Evolutionary conservation across 2,888 invertebrate genomes (phyloP), one percentile per base, ranked within the genome.

Genomic region (Ernsta delagoae): DNA sequence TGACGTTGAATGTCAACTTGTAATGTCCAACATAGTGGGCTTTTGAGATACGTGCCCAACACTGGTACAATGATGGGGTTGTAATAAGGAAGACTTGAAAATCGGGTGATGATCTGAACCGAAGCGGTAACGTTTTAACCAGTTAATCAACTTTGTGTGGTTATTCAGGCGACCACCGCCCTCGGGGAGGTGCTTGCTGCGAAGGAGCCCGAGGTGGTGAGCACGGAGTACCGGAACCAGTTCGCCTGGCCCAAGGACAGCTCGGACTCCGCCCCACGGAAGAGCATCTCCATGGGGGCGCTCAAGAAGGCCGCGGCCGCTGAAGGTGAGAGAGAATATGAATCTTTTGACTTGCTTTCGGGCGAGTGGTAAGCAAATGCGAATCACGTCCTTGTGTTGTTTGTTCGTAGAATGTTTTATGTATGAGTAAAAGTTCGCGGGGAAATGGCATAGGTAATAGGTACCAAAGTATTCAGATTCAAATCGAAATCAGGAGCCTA

Each of bases 181-280:
- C 87, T 95, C 82, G 96, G 96, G 79, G 96, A 97, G 94, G 96
- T 94, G 94, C 95, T 92, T 94, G 96, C 87, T 0, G 83, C 83
- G 39, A 92, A 92, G 76, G 91, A 90, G 72, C 90, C 89, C 0
- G 79, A 77, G 60, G 87, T 89, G 59, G 77, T 83, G 36, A 87
- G 96, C 94, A 97, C 97, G 79, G 98, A 98, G 94, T 98, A 98
- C 94, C 95, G 96, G 80, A 95, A 97, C 88, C 97, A 98, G 94
- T 98, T 97, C 94, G 97, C 97, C 79, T 98, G 98, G 98, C 98
- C 98, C 75, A 94, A 95, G 82, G 95, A 95, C 79, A 89, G 89
- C 75, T 90, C 91, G 53, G 94, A 94, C 70, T 82, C 87, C 6
- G 93, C 94, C 7, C 97, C 98, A 34, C 93, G 96, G 88, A 98